Evolutionary conservation across 2,888 invertebrate species (phyloP).

Genomic region (Eilema caniola): DNA sequence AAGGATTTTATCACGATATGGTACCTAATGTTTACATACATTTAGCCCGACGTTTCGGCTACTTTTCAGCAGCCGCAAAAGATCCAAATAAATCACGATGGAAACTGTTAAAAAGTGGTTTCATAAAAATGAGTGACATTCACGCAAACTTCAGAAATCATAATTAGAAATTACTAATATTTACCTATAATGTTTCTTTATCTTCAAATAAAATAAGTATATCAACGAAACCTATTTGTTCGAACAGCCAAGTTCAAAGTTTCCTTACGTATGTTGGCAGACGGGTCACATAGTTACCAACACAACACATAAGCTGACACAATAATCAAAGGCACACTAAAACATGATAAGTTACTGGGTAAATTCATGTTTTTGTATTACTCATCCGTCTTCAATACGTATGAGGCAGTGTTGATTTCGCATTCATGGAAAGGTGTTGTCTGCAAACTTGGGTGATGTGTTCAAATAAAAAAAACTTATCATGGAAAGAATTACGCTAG

Average conservation of each 20-base stretch:
- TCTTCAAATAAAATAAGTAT: no score
- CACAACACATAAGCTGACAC: neutral
- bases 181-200: no score
- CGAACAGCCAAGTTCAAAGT: neutral
- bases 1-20: no score
- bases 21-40: no score
- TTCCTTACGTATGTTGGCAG: neutral
- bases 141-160: no score
- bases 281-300: neutral
- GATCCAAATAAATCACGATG: no score
- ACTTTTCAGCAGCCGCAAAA: no score
- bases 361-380: constrained; percentile 22
- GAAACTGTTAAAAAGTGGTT: no score
- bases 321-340: neutral
- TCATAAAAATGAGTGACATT: no score
- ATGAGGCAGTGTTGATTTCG: constrained; percentile 55
- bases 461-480: constrained; percentile 36
- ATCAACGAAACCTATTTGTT: neutral
- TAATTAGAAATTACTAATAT: no score
- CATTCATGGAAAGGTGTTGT: constrained; percentile 56
- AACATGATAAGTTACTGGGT: constrained; percentile 13
- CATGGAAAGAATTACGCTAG: constrained; percentile 47
- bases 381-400: constrained; percentile 10
- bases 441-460: constrained; percentile 40
- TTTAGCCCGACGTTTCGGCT: no score